phyloP scores from a whole-genome alignment of 2,797 vertebrate species.

The Echeneis naucrates region DNA sequence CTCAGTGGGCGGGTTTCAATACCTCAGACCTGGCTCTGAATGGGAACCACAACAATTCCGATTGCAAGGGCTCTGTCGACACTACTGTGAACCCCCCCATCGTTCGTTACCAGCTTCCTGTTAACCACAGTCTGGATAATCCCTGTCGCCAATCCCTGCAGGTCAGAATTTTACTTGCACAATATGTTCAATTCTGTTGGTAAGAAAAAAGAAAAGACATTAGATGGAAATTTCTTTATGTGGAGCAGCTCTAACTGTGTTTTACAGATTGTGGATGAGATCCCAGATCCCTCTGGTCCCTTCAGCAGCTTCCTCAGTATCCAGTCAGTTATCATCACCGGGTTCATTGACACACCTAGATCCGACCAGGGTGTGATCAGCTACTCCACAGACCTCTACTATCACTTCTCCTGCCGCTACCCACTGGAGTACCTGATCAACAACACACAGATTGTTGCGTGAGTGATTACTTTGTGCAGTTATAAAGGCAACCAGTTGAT shows the following conservation, averaged over 20 bases:
- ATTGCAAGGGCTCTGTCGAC: slow-evolving; percentile 79
- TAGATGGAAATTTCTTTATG: neutral
- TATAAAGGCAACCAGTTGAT: neutral
- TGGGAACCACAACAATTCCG: slow-evolving; percentile 72
- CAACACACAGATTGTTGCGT: slow-evolving; percentile 84
- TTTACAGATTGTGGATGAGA: slow-evolving; percentile 82
- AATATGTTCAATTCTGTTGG: neutral
- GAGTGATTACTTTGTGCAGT: slow-evolving; percentile 50
- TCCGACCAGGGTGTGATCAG: slow-evolving; percentile 79
- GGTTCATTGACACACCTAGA: slow-evolving; percentile 81
- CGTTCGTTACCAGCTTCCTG: slow-evolving; percentile 80
- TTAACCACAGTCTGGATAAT: slow-evolving; percentile 82
- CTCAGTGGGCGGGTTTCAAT: slow-evolving; percentile 82
- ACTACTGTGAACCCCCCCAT: slow-evolving; percentile 74
- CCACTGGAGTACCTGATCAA: slow-evolving; percentile 86
- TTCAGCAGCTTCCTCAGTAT: slow-evolving; percentile 80
- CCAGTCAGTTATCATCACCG: slow-evolving; percentile 84
- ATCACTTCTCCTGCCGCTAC: slow-evolving; percentile 87
- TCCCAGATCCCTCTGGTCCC: slow-evolving; percentile 70
- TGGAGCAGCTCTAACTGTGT: neutral
- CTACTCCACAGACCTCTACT: slow-evolving; percentile 86
- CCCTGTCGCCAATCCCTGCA: slow-evolving; percentile 83
- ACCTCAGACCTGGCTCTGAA: slow-evolving; percentile 79
- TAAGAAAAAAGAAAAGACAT: neutral
- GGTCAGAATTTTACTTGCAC: slow-evolving; percentile 61